Evolutionary conservation across 2,797 vertebrate genomes (phyloP), one percentile per base, ranked within the genome.

Genomic region (Schizopygopsis malacanthus): DNA sequence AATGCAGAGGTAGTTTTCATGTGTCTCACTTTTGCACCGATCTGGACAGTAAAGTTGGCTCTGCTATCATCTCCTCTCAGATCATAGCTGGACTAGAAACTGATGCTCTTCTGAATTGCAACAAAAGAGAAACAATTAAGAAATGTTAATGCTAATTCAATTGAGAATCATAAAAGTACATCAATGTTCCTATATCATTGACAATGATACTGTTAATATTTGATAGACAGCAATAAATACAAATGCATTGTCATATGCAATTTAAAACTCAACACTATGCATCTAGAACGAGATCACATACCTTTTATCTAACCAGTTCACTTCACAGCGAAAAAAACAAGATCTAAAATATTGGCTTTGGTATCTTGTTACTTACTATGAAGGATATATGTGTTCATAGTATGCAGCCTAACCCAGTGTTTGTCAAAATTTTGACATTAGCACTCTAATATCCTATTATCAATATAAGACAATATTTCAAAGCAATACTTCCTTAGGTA

Each of bases 31-130:
- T 96, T 90, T 93, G 95, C 90, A 88, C 87, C 87, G 91, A 81
- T 90, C 93, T 93, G 80, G 92, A 13, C 72, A 90, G 89, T 86
- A 92, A 15, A 88, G 93, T 92, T 84, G 96, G 93, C 89, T 96
- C 96, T 13, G 95, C 93, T 92, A 96, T 97, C 97, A 97, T 97
- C 80, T 94, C 94, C 91, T 85, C 90, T 94, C 89, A 92, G 89
- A 87, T 91, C 91, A 96, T 95, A 72, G n/a, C 76, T 61, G 71
- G 76, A 91, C 77, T 85, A 43, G 67, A 54, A 81, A 71, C 22
- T 80, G 63, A 73, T 63, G 54, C 41, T 86, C 22, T 72, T 84
- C 72, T 80, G 45, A 70, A 43, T 54, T 50, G 59, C 82, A 88
- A 71, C 9, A 76, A 52, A 85, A 56, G 12, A 76, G 47, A 56